phyloP scores from a whole-genome alignment of 2,888 invertebrate species.

The Acleris emargana region DNA sequence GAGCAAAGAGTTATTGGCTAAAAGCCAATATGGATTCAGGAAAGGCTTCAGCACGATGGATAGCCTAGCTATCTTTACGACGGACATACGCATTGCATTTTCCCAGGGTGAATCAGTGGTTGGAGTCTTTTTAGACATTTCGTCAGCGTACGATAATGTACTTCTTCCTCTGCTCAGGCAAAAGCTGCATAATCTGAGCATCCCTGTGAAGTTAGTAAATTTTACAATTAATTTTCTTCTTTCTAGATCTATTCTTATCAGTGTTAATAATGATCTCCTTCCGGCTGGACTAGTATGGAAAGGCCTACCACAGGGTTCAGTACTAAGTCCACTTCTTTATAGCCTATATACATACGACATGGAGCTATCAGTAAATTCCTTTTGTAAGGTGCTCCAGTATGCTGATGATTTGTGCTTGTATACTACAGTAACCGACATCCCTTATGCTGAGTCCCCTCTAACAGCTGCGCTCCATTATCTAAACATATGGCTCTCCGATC shows the following conservation, averaged over 20 bases:
- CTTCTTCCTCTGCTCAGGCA: conserved; percentile 39
- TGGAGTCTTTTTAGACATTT: conserved; percentile 44
- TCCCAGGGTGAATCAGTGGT: conserved; percentile 36
- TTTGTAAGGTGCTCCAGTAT: conserved; percentile 42
- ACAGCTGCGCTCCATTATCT: conserved; percentile 29
- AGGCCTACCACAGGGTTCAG: conserved; percentile 45
- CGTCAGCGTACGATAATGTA: conserved; percentile 45
- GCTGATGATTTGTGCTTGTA: conserved; percentile 44
- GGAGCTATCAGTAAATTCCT: conserved; percentile 18
- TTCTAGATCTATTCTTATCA: conserved; percentile 32
- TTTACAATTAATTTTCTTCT: conserved; percentile 38
- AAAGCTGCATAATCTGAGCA: conserved; percentile 42
- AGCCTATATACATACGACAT: conserved; percentile 42
- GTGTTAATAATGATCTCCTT: conserved; percentile 6
- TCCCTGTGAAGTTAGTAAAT: conserved; percentile 40
- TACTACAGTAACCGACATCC: background rate
- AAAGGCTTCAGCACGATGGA: conserved; percentile 44
- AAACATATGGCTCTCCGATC: conserved; percentile 7
- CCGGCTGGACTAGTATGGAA: conserved; percentile 38
- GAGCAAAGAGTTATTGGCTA: conserved; percentile 31
- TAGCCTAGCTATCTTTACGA: conserved; percentile 42
- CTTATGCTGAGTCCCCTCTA: background rate
- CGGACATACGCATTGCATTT: conserved; percentile 41
- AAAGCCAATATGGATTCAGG: conserved; percentile 44
- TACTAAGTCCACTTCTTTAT: conserved; percentile 41